Conservation (phyloP, 2,797 vertebrate genomes). For the Enteromius trimaculatus region DNA sequence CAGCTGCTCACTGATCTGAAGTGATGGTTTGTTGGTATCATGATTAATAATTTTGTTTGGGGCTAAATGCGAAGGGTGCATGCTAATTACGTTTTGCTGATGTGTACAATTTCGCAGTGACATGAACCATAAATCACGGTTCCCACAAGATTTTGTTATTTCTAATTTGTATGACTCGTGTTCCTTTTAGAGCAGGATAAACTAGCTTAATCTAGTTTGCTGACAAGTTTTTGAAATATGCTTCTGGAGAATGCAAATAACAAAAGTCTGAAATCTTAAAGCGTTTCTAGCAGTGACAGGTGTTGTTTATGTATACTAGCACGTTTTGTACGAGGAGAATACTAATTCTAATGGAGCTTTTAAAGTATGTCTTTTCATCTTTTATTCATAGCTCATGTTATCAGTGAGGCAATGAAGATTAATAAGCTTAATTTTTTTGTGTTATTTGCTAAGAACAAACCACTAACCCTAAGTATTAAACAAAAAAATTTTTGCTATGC, state of each 20-base stretch:
- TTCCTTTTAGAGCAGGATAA: constrained; percentile 28
- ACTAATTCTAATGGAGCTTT: background rate
- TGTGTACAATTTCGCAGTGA: constrained; percentile 32
- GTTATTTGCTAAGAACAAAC: background rate
- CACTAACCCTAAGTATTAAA: background rate
- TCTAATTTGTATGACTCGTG: constrained; percentile 48
- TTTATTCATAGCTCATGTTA: constrained; percentile 15
- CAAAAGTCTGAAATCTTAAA: background rate
- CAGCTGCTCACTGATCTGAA: constrained; percentile 9
- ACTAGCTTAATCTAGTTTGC: constrained; percentile 12
- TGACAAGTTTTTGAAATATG: constrained; percentile 1
- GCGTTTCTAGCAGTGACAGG: constrained; percentile 1
- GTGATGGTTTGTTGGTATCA: constrained; percentile 21
- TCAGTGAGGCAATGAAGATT: constrained; percentile 13
- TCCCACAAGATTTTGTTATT: constrained; percentile 40
- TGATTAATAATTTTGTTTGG: constrained; percentile 50
- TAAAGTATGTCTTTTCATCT: constrained; percentile 17
- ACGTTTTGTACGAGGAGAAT: background rate
- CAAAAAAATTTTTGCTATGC: background rate
- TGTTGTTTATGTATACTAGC: constrained; percentile 23
- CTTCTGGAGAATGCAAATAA: constrained; percentile 17
- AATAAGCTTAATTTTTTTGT: background rate
- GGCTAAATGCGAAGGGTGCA: constrained; percentile 15
- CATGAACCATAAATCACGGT: constrained; percentile 47
- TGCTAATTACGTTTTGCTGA: constrained; percentile 35